These are phyloP conservation scores for Drosophila percnosoma DNA, from an alignment of 2,888 invertebrate genomes.

Conservation along the genomic window DNA sequence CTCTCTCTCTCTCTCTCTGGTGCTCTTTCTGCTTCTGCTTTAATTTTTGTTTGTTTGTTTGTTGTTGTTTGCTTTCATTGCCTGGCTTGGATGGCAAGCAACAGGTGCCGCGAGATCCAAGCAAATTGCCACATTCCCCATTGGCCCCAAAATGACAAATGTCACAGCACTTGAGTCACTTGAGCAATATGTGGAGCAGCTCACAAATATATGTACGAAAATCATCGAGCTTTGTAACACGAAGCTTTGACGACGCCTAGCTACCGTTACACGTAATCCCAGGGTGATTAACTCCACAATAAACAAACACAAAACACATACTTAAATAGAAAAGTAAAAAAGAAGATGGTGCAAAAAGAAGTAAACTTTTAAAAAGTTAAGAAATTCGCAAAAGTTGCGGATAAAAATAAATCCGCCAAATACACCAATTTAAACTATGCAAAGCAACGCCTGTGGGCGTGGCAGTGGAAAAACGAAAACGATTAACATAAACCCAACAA, in stretches of 20 bases:
- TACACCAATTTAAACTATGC: constrained; percentile 3
- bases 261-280: constrained; percentile 11
- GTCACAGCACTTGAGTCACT: constrained; percentile 11
- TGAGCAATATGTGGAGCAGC: constrained; percentile 1
- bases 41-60: not conserved
- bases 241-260: constrained; percentile 43
- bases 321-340: constrained; percentile 13
- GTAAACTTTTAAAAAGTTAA: constrained; percentile 6
- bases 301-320: constrained; percentile 1
- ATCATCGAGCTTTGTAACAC: constrained; percentile 31
- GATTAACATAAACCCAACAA: constrained; percentile 22
- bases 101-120: constrained; percentile 57
- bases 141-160: constrained; percentile 14
- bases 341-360: not conserved
- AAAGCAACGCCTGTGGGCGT: constrained; percentile 9
- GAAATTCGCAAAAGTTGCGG: constrained; percentile 28
- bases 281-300: not conserved
- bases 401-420: not conserved
- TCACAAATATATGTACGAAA: constrained; percentile 20
- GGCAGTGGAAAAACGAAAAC: constrained; percentile 17
- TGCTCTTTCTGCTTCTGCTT: not conserved
- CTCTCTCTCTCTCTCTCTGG: constrained; percentile 4
- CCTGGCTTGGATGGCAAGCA: constrained; percentile 34
- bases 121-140: constrained; percentile 29
- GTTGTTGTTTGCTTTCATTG: constrained; percentile 29